Conservation (phyloP, 2,888 invertebrate genomes). For the Drosophila ochracea region DNA sequence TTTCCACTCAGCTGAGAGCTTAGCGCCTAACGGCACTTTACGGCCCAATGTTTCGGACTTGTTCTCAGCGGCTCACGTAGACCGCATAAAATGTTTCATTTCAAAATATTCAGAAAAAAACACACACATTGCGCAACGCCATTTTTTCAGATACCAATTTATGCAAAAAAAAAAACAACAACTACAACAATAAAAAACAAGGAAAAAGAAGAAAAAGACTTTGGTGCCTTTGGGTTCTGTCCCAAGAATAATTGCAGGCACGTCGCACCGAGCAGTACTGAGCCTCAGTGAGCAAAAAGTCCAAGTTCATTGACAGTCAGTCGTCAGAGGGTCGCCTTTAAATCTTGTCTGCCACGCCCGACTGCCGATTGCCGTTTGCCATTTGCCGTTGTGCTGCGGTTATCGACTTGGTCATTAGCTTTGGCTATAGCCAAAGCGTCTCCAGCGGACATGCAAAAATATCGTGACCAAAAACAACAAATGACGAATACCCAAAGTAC, state of each 20-base stretch:
- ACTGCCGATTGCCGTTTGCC: constrained; percentile 40
- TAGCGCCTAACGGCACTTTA: constrained; percentile 63
- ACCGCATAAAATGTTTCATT: constrained; percentile 58
- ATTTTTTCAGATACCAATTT: constrained; percentile 42
- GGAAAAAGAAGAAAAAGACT: constrained; percentile 29
- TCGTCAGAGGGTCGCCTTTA: constrained; percentile 21
- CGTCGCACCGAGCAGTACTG: constrained; percentile 33
- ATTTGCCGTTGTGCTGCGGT: constrained; percentile 51
- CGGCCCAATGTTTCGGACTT: constrained; percentile 22
- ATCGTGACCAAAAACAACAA: constrained; percentile 62
- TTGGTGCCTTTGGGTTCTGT: constrained; percentile 11
- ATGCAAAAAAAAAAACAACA: constrained; percentile 34
- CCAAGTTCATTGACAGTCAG: constrained; percentile 73
- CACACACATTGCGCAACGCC: constrained; percentile 57
- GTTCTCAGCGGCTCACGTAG: constrained; percentile 46
- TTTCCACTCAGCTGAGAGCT: constrained; percentile 63
- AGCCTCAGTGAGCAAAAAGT: constrained; percentile 9
- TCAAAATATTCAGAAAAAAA: constrained; percentile 33
- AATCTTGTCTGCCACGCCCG: constrained; percentile 71
- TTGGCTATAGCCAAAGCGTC: constrained; percentile 53
- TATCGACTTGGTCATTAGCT: constrained; percentile 78
- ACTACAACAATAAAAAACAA: not conserved
- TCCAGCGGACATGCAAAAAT: constrained; percentile 41
- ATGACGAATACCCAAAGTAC: constrained; percentile 48
- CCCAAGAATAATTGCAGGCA: constrained; percentile 76